Evolutionary conservation across 2,113 vertebrate genomes (phyloP).

Genomic region (Trematomus loennbergii): DNA sequence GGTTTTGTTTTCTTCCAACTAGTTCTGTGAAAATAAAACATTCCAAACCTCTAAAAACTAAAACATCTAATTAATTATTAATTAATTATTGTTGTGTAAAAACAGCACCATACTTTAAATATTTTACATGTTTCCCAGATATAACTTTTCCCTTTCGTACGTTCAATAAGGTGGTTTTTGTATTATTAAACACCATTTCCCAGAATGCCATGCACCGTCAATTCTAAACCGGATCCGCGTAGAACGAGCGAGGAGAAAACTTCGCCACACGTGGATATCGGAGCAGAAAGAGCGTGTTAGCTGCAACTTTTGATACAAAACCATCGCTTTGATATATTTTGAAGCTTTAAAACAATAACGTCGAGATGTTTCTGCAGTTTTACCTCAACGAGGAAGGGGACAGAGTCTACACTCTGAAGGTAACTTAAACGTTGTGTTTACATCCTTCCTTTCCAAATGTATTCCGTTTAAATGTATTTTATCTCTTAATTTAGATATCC

Average conservation of each 20-base stretch:
- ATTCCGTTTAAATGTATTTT: fast-evolving
- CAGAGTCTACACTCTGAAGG: slow-evolving; percentile 91
- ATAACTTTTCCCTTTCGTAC: too few species aligned
- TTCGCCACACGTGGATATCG: slow-evolving; percentile 53
- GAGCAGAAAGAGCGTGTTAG: fast-evolving
- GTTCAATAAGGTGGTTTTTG: too few species aligned
- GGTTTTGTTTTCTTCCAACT: background rate
- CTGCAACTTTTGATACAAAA: background rate
- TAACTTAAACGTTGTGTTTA: slow-evolving; percentile 55
- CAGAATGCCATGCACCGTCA: slow-evolving; percentile 32
- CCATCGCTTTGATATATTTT: fast-evolving
- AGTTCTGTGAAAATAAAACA: background rate
- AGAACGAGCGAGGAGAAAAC: fast-evolving
- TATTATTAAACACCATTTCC: slow-evolving; percentile 49
- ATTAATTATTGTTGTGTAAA: too few species aligned
- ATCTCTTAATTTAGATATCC: too few species aligned
- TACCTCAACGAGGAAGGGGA: slow-evolving; percentile 87
- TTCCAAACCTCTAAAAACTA: slow-evolving; percentile 2
- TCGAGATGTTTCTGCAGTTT: slow-evolving; percentile 90
- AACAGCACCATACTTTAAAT: too few species aligned
- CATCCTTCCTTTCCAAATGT: background rate
- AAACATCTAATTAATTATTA: too few species aligned
- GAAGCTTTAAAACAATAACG: background rate
- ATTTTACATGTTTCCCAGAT: too few species aligned
- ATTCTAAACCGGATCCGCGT: slow-evolving; percentile 11